Evolutionary conservation across 2,797 vertebrate genomes (phyloP).

Genomic region (Podargus strigoides): DNA sequence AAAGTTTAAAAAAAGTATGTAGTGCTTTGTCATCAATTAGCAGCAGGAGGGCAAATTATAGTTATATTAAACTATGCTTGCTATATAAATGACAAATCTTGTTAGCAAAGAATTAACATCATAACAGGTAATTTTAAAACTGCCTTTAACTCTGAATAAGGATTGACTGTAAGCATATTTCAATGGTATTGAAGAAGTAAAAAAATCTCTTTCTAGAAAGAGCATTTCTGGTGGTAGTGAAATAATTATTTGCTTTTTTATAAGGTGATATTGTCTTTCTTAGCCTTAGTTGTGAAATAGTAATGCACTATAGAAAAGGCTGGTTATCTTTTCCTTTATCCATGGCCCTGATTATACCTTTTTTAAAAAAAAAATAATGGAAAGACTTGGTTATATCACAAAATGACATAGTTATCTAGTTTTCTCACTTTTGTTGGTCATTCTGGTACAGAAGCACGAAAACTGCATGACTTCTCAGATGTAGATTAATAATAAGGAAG

Average conservation of each 20-base stretch:
- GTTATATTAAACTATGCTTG: slow-evolving; percentile 45
- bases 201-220: slow-evolving; percentile 29
- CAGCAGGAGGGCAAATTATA: slow-evolving; percentile 56
- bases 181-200: slow-evolving; percentile 58
- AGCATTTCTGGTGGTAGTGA: neutral
- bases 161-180: slow-evolving; percentile 46
- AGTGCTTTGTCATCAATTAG: slow-evolving; percentile 65
- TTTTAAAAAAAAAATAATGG: neutral
- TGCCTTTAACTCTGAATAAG: slow-evolving; percentile 62
- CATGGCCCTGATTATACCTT: neutral
- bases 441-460: neutral
- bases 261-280: neutral
- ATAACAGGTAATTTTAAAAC: slow-evolving; percentile 67
- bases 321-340: neutral
- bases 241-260: slow-evolving; percentile 17
- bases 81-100: slow-evolving; percentile 68
- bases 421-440: neutral
- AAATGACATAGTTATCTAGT: neutral
- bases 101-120: slow-evolving; percentile 63
- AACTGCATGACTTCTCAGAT: neutral
- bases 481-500: neutral
- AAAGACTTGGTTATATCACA: neutral
- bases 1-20: slow-evolving; percentile 38
- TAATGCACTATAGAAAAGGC: neutral
- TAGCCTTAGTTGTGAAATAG: neutral